Evolutionary conservation across 2,113 vertebrate genomes (phyloP), one percentile per base, ranked within the genome.

Genomic region (Poeciliopsis retropinna): DNA sequence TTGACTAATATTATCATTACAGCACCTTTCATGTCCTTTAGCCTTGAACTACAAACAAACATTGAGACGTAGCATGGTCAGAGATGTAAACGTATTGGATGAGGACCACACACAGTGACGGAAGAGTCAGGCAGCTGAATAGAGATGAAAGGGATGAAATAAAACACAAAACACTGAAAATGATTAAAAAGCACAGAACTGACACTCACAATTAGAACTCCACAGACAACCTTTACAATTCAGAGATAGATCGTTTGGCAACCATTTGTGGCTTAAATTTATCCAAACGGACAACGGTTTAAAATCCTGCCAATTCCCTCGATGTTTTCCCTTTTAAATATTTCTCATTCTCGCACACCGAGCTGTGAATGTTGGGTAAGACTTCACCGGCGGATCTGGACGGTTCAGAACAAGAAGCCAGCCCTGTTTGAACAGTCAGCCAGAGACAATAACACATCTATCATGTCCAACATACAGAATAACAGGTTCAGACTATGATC

Each of bases 1-100:
- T 30, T 51, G 39, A 65, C 41, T 76, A 41, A 69, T 17, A 69
- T 73, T 67, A 85, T 61, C 51, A 61, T 81, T 67, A 81, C 75
- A 73, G 78, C 79, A 82, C 65, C 77, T 73, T 72, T 54, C 25
- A 67, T 66, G 72, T 64, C 70, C 64, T 74, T 73, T 72, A 57
- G 61, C 79, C 84, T 82, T 85, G 79, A 64, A 86, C 79, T 74
- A 85, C 60, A 74, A 71, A 76, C 70, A 70, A 86, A 28, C 47
- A 14, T 14, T 82, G 64, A 19, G 77, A 85, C 73, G 76, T 78
- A 80, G 17, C 47, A 54, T 47, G 34, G 81, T 76, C 75, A 79
- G 39, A 78, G 65, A 81, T 89, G 90, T 92, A 92, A 92, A 92
- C 90, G 79, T 76, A 32, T 78, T 30, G 83, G 66, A 84, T 29